Conservation (phyloP, 1,140 invertebrate species). For the Zaprionus lachaisei region DNA sequence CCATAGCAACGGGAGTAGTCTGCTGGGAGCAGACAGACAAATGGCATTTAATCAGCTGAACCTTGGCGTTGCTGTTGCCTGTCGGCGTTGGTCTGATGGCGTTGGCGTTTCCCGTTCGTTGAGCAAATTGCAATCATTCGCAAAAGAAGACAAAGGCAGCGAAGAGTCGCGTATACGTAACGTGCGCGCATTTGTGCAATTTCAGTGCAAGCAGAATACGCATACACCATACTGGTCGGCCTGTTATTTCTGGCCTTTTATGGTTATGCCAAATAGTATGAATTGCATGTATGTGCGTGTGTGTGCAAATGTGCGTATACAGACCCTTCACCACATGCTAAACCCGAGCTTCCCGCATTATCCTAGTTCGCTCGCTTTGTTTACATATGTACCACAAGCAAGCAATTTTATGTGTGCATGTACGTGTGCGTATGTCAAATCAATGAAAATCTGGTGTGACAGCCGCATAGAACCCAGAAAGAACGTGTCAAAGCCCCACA, state of each 20-base stretch:
- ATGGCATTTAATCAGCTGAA: conserved; percentile 21
- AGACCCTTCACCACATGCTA: not conserved
- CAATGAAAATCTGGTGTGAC: conserved; percentile 64
- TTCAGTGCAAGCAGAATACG: conserved; percentile 17
- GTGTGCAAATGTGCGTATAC: not conserved
- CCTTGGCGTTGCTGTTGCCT: not conserved
- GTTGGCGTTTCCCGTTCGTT: not conserved
- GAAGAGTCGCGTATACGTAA: conserved; percentile 52
- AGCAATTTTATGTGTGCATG: conserved; percentile 2
- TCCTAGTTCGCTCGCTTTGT: conserved; percentile 25
- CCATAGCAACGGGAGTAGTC: conserved; percentile 19
- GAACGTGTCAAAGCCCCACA: conserved; percentile 43
- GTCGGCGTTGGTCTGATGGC: not conserved
- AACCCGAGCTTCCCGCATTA: not conserved
- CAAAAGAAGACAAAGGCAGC: conserved; percentile 14
- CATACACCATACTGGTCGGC: not conserved
- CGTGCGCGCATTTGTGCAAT: conserved; percentile 7
- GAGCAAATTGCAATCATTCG: conserved; percentile 32
- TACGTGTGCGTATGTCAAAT: conserved; percentile 41
- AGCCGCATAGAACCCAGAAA: conserved; percentile 37
- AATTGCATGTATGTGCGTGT: not conserved
- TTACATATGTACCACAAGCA: conserved; percentile 28
- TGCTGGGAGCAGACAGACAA: conserved; percentile 3
- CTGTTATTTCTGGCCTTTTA: conserved; percentile 6
- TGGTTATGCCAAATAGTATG: conserved; percentile 19